These are phyloP conservation scores for Fulica atra DNA, from an alignment of 2,113 vertebrate species.

Conservation along the genomic window DNA sequence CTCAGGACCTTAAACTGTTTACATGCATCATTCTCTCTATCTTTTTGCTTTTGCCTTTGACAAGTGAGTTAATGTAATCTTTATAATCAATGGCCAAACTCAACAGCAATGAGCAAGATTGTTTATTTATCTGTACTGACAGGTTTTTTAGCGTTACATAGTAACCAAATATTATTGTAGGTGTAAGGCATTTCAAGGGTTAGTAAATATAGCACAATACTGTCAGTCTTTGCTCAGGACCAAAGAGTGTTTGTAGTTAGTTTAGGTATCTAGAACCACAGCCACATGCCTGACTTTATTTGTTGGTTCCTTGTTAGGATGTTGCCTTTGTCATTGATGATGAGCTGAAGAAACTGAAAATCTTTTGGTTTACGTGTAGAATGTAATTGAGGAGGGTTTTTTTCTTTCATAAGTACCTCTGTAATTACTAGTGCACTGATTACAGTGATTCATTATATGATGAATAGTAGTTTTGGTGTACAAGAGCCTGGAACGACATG, in stretches of 20 bases:
- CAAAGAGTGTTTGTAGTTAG: neutral
- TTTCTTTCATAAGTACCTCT: neutral
- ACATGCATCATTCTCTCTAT: neutral
- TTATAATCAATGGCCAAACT: neutral
- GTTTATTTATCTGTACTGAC: neutral
- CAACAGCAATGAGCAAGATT: neutral
- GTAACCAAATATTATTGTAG: neutral
- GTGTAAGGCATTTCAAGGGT: neutral
- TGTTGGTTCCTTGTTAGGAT: neutral
- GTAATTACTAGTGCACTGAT: neutral
- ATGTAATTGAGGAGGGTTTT: neutral
- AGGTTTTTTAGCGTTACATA: neutral
- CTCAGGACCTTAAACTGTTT: neutral
- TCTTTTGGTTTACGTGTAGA: neutral
- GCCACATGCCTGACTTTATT: neutral
- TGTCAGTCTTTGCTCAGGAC: neutral
- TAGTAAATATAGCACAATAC: neutral
- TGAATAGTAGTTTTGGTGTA: neutral
- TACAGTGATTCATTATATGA: neutral
- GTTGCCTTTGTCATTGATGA: neutral
- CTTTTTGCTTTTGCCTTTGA: neutral
- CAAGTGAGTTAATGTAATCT: neutral
- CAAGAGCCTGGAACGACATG: rapidly evolving
- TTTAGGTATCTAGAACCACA: neutral
- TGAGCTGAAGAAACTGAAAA: neutral